A percentile compares a stretch with the other conserved stretches of the same genome.
These are phyloP conservation scores for Acronicta aceris DNA, from an alignment of 2,888 invertebrate species.

Conservation along the genomic window DNA sequence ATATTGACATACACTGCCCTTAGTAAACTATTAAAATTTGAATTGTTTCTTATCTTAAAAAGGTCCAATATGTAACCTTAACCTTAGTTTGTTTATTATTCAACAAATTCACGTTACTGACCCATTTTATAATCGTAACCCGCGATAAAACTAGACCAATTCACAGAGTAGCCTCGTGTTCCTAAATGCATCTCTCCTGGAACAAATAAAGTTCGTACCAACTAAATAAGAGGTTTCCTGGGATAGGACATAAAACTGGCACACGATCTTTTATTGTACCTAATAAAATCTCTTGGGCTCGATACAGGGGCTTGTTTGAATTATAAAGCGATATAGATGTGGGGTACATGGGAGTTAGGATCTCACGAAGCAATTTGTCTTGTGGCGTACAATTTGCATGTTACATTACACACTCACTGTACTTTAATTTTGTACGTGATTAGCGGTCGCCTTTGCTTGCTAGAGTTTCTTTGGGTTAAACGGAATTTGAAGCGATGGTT, in stretches of 20 bases:
- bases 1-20: no score
- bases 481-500: conserved; percentile 4
- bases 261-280: conserved; percentile 67
- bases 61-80: no score
- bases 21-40: no score
- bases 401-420: conserved; percentile 62
- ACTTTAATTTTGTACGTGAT: conserved; percentile 59
- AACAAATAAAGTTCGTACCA: conserved; percentile 64
- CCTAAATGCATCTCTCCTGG: conserved; percentile 39
- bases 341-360: conserved; percentile 33
- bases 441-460: conserved; percentile 41
- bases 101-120: not conserved
- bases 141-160: conserved; percentile 3
- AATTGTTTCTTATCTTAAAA: no score
- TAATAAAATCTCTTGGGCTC: conserved; percentile 71
- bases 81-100: not conserved
- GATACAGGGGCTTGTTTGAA: conserved; percentile 58
- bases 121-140: conserved; percentile 21
- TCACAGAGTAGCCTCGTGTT: conserved; percentile 18
- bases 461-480: conserved; percentile 11
- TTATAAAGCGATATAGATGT: conserved; percentile 50
- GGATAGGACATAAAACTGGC: conserved; percentile 46
- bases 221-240: conserved; percentile 45
- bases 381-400: conserved; percentile 68
- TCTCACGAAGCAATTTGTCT: conserved; percentile 71